These are phyloP conservation scores for Lamellibrachia satsuma DNA, from an alignment of 2,888 invertebrate genomes.

Conservation along the genomic window DNA sequence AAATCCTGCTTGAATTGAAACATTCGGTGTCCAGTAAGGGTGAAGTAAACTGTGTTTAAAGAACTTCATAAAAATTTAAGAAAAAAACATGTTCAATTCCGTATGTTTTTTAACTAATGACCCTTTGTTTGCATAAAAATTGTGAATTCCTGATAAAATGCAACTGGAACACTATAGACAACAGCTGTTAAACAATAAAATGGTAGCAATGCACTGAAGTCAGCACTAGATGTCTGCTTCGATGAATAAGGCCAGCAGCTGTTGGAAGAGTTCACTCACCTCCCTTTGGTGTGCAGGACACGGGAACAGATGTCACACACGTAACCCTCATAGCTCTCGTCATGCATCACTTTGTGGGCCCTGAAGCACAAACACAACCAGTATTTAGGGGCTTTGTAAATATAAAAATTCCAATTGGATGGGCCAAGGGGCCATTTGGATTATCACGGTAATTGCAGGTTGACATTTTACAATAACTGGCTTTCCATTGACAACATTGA, in stretches of 20 bases:
- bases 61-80: neutral
- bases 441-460: too few species aligned
- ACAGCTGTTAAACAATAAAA: too few species aligned
- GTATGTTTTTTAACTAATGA: too few species aligned
- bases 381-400: too few species aligned
- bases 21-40: neutral
- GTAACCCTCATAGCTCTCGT: conserved; percentile 41
- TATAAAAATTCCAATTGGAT: too few species aligned
- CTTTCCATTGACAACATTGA: too few species aligned
- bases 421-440: too few species aligned
- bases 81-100: too few species aligned
- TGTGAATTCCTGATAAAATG: neutral
- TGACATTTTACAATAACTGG: too few species aligned
- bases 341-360: conserved; percentile 46
- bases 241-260: neutral
- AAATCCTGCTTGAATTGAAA: neutral
- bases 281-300: conserved; percentile 42
- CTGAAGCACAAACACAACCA: conserved; percentile 24
- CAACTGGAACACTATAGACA: neutral
- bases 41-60: neutral
- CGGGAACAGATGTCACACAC: conserved; percentile 39
- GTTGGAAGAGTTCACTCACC: conserved; percentile 26
- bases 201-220: too few species aligned
- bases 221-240: neutral
- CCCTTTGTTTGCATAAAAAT: too few species aligned